Base-by-base conservation (phyloP, 2,888 invertebrate genomes). In the Steromphala cineraria region DNA sequence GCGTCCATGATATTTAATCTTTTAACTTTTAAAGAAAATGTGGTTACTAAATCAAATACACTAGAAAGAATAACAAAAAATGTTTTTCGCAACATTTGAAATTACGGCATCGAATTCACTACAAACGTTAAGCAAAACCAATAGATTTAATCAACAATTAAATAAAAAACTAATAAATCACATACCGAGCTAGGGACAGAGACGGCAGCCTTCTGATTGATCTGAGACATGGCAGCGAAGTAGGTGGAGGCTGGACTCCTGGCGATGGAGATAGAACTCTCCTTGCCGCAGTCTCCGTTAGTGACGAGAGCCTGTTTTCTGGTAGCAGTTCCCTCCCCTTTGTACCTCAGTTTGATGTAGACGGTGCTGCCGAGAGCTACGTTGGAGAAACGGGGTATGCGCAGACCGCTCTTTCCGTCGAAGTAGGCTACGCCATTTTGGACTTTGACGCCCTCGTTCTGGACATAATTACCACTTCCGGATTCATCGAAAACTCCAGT, bases 371-470 rank as follows among this genome's bases (percentile, higher is more conserved):
- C 88, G 53, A 87, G 84, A 19, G 85, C 85, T 13, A 86, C 77
- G 71, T 89, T 90, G 62, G 88, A 86, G 79, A 90, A 90, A n/a
- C 88, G 79, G 3, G 88, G 89, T 8, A 90, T 88, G 13, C 87
- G 81, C 19, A 90, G 80, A 67, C 86, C 76, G 74, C 87, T 84
- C n/a, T 85, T 85, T 15, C 90, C 90, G 78, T 89, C 83, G 52
- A 90, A 90, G 17, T 83, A 80, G 8, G 88, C 90, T 0, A 81
- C 80, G 36, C 88, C 89, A 40, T 86, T 78, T 15, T 75, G 36
- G 28, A 90, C 84, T 19, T 77, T 67, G 17, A 90, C 90, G 62
- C 88, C 88, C 31, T 89, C 85, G 75, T 87, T 86, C 13, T 82
- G 75, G 19, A 88, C 81, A 71, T 83, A 82, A 46, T 71, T 67